Conservation (phyloP, 2,888 invertebrate genomes). For the Mythimna ferrago region DNA sequence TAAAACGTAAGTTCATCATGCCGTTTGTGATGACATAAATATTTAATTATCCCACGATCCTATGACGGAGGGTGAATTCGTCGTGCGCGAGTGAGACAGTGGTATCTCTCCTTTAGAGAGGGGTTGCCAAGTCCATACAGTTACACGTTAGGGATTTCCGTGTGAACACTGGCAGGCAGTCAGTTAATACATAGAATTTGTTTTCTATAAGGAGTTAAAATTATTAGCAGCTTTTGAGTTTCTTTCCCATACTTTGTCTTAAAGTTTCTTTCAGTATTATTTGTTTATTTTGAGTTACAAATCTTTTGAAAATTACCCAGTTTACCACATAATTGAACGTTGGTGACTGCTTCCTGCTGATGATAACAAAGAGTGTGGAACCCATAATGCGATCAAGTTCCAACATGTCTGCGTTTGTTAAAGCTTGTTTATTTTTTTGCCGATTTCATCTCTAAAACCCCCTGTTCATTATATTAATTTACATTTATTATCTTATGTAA, state of each 20-base stretch:
- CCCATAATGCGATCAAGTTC: slow-evolving; percentile 72
- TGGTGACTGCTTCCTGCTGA: slow-evolving; percentile 31
- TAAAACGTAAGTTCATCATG: slow-evolving; percentile 57
- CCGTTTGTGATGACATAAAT: slow-evolving; percentile 84
- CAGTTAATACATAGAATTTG: slow-evolving; percentile 45
- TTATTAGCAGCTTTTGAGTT: background rate
- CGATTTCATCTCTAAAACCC: slow-evolving; percentile 23
- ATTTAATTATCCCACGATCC: slow-evolving; percentile 89
- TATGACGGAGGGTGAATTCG: slow-evolving; percentile 80
- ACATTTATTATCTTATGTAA: slow-evolving; percentile 56
- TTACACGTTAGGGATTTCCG: slow-evolving; percentile 78
- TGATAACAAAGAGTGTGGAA: slow-evolving; percentile 39
- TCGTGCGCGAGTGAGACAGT: slow-evolving; percentile 81
- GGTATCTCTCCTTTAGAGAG: slow-evolving; percentile 76
- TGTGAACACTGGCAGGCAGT: slow-evolving; percentile 75
- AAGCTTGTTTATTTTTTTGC: slow-evolving; percentile 33
- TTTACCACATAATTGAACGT: slow-evolving; percentile 12
- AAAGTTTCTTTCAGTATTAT: slow-evolving; percentile 1
- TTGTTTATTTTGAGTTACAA: slow-evolving; percentile 12
- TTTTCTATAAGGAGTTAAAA: slow-evolving; percentile 8
- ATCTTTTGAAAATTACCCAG: slow-evolving; percentile 7
- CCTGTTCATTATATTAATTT: slow-evolving; percentile 25
- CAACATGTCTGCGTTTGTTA: slow-evolving; percentile 69
- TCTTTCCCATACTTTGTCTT: background rate
- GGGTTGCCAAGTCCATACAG: slow-evolving; percentile 83